Percentiles rank a stretch among this genome's conserved stretches.
Conservation (phyloP, 2,888 invertebrate genomes). For the Ennomos fuscantarius region DNA sequence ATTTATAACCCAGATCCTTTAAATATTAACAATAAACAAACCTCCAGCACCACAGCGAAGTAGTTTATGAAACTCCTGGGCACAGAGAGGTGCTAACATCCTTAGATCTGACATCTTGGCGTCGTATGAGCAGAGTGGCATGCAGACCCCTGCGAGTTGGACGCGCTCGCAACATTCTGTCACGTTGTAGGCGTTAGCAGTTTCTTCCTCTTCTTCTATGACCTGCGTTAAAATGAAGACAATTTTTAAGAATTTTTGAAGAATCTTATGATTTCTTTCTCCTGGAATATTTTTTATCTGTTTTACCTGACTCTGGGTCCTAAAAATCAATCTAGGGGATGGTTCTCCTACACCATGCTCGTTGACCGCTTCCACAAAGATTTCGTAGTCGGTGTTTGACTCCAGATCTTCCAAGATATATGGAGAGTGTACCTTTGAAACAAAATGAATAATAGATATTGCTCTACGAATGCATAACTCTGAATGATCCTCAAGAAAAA, state of each 20-base stretch:
- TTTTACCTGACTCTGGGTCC: conserved; percentile 88
- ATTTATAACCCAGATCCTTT: too few relatives aligned
- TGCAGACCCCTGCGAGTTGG: conserved; percentile 87
- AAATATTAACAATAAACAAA: conserved; percentile 27
- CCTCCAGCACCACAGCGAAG: conserved; percentile 87
- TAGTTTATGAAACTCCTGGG: conserved; percentile 90
- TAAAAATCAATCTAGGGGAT: conserved; percentile 90
- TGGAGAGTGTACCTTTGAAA: conserved; percentile 86
- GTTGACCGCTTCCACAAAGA: conserved; percentile 92
- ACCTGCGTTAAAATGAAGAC: conserved; percentile 60
- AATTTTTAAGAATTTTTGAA: background rate
- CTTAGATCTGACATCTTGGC: conserved; percentile 93
- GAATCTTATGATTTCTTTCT: too few relatives aligned
- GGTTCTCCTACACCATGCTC: conserved; percentile 91
- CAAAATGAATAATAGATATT: background rate
- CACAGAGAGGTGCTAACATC: conserved; percentile 89
- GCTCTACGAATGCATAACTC: too few relatives aligned
- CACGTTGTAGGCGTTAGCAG: conserved; percentile 89
- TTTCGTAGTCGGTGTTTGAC: conserved; percentile 91
- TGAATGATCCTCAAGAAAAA: too few relatives aligned
- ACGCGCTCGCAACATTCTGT: conserved; percentile 91
- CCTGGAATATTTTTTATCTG: too few relatives aligned
- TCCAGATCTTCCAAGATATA: conserved; percentile 90
- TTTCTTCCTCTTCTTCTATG: conserved; percentile 85
- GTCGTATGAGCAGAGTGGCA: conserved; percentile 92